Base-by-base conservation (phyloP, 2,888 invertebrate species). In the Agonum fuliginosum region DNA sequence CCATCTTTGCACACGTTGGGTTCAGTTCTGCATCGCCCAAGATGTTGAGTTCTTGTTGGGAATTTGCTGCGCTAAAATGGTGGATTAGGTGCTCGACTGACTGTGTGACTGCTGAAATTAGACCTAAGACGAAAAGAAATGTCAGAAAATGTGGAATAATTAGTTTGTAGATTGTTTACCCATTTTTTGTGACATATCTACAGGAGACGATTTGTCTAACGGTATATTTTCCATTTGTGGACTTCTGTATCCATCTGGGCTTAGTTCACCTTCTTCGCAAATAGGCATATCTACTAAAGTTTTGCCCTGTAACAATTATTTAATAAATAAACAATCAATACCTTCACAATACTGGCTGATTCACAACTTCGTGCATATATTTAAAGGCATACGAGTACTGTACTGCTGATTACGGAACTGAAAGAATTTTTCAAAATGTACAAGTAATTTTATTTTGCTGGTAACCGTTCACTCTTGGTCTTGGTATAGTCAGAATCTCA, bases 61-160 rank as follows among this genome's bases (percentile, higher is more conserved):
- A 91, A 65, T 91, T 91, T 27, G 91, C 91, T 12, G 91, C 84
- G 0, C 93, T 90, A 83, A 93, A 93, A 85, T 94, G 92, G 82
- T 92, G 91, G 79, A 94, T 90, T 75, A 95, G 86, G 86, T 92
- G 90, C 85, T 94, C 93, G 0, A 94, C 93, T 2, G 94, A 92
- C 83, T 92, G 92, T 73, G 92, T 91, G 69, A 94, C 93, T 46
- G 93, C 92, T 81, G 91, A 91, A 78, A 95, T 91, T 82, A 95
- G 88, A 79, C 90, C 93, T 93, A 37, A 27, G 5, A 27, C 4
- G n/a, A 58, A 14, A 24, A 24, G 14, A 62, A 17, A 12, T 8
- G 30, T 6, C 2, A 14, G 72, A 89, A 87, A 79, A 79, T 41
- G 8, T 3, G 37, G 3, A n/a, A n/a, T 41, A 41, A 41, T 5